Evolutionary conservation across 1,140 invertebrate species (phyloP).

Genomic region (Drosophila dunni): DNA sequence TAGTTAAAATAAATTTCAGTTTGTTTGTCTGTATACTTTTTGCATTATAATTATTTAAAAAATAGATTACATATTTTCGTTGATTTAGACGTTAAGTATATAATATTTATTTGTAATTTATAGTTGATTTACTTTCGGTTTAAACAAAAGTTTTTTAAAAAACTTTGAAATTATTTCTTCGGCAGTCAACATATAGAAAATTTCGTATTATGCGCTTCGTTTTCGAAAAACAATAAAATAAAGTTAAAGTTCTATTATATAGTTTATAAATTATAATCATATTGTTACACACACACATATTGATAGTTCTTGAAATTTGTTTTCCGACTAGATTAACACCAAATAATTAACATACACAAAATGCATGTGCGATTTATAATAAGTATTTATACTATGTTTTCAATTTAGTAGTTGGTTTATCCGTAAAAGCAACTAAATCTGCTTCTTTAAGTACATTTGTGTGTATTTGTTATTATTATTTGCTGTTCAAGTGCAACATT

Average conservation of each 20-base stretch:
- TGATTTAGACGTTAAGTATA: neutral
- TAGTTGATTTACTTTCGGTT: neutral
- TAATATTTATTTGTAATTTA: neutral
- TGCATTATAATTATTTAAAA: too few species aligned
- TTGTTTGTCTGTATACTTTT: too few species aligned
- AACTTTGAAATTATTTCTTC: too few species aligned
- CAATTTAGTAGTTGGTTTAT: neutral
- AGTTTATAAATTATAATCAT: neutral
- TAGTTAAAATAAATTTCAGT: too few species aligned
- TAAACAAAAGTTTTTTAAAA: neutral
- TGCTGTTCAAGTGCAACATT: conserved; percentile 10
- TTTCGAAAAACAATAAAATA: too few species aligned
- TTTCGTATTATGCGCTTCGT: too few species aligned
- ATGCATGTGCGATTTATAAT: conserved; percentile 7
- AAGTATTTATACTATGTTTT: neutral
- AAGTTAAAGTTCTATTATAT: too few species aligned
- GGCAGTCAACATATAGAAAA: too few species aligned
- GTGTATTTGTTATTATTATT: neutral
- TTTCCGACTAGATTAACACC: conserved; percentile 17
- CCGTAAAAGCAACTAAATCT: conserved; percentile 5
- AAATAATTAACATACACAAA: conserved; percentile 18
- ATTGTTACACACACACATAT: conserved; percentile 12
- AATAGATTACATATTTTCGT: neutral
- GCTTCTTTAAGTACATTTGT: neutral
- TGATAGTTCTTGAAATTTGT: neutral